Evolutionary conservation across 2,888 invertebrate species (phyloP).

Genomic region (Ypsolopha sequella): DNA sequence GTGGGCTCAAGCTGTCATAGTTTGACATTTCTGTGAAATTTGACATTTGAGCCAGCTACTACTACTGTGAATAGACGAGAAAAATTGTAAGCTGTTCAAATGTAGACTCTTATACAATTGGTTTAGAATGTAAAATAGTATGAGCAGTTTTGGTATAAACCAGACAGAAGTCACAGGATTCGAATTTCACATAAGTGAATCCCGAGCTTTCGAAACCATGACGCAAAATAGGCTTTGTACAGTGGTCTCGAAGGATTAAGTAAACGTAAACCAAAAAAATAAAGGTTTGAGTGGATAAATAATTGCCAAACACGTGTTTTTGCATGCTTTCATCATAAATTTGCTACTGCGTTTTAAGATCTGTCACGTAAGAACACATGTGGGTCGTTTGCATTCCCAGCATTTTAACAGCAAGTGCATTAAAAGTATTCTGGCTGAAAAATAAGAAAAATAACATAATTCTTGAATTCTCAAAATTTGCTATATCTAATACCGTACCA

Average conservation of each 20-base stretch:
- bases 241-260: not conserved
- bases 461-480: constrained; percentile 14
- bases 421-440: not conserved
- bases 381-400: no score
- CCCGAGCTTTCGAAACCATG: constrained; percentile 16
- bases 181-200: constrained; percentile 45
- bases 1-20: constrained; percentile 28
- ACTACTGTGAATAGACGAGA: constrained; percentile 13
- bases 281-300: no score
- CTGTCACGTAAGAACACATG: no score
- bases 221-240: not conserved
- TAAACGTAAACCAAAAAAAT: not conserved
- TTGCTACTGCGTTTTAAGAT: no score
- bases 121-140: no score
- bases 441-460: not conserved
- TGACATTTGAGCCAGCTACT: constrained; percentile 28
- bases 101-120: no score
- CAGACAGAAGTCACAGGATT: constrained; percentile 30
- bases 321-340: not conserved
- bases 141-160: not conserved
- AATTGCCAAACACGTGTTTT: not conserved
- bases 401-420: not conserved
- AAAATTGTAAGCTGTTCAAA: no score
- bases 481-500: constrained; percentile 16
- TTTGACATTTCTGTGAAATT: constrained; percentile 46